Percentiles rank a stretch among this genome's conserved stretches.
Conservation (phyloP, 2,113 vertebrate genomes). For the Piprites chloris region DNA sequence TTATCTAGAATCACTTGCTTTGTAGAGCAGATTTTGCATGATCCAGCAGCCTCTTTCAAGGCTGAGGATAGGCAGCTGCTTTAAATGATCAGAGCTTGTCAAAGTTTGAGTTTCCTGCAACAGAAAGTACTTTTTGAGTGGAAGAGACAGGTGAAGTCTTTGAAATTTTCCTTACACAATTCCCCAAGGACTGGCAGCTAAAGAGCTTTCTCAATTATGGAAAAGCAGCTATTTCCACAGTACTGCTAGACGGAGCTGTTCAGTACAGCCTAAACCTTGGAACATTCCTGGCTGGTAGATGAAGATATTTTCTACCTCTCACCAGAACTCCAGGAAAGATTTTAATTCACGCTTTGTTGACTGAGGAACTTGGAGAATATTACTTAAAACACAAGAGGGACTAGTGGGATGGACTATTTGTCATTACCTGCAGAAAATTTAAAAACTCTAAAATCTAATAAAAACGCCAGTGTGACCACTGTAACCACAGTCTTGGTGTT, state of each 20-base stretch:
- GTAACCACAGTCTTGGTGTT: background rate
- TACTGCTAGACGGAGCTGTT: background rate
- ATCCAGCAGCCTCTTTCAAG: background rate
- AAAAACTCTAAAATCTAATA: background rate
- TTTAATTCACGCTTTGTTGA: background rate
- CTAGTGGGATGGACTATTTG: background rate
- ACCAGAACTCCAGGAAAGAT: background rate
- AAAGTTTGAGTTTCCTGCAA: background rate
- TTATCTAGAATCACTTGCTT: background rate
- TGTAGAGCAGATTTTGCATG: background rate
- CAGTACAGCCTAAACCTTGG: background rate
- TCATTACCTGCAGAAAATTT: background rate
- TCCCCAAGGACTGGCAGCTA: background rate
- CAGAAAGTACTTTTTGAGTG: background rate
- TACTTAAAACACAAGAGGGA: background rate
- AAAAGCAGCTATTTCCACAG: background rate
- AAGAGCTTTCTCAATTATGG: background rate
- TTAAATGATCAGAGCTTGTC: background rate
- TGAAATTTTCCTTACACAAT: background rate
- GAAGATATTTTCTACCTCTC: background rate
- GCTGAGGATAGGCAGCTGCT: background rate
- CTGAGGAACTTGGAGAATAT: background rate
- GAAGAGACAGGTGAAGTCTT: background rate
- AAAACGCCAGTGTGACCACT: accelerated
- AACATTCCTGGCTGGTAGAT: background rate